Conservation (phyloP, 2,888 invertebrate genomes). For the Callyntrura guangdongensis region DNA sequence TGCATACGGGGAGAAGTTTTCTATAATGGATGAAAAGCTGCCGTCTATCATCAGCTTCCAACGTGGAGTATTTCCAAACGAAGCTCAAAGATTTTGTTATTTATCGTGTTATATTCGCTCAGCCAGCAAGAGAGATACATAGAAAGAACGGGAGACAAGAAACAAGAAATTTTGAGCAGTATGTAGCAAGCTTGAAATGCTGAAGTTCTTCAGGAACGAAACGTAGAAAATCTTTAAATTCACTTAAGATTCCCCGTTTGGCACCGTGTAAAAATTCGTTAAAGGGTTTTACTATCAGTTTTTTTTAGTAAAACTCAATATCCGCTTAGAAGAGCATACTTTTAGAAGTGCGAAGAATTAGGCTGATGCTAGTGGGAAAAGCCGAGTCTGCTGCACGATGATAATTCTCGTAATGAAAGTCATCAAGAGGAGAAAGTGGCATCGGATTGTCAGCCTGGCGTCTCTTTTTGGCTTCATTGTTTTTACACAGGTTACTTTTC, state of each 20-base stretch:
- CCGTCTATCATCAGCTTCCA: background rate
- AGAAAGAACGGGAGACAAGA: background rate
- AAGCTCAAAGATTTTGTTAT: conserved; percentile 19
- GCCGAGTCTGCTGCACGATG: too few species aligned
- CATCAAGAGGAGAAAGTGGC: background rate
- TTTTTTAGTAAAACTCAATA: background rate
- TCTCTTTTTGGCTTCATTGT: background rate
- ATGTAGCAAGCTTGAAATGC: background rate
- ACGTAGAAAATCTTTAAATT: conserved; percentile 15
- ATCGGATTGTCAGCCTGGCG: background rate
- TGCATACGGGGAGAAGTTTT: background rate
- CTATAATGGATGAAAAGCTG: background rate
- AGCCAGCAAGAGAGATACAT: too few species aligned
- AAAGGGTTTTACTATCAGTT: too few species aligned
- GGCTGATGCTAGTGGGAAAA: too few species aligned
- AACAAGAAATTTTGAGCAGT: background rate
- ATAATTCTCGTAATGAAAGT: conserved; percentile 4
- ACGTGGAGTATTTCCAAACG: conserved; percentile 1
- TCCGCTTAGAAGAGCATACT: background rate
- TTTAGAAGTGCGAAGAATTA: background rate
- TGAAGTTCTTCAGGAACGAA: background rate
- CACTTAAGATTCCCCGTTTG: conserved; percentile 22
- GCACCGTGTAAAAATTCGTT: conserved; percentile 20
- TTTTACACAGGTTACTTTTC: background rate
- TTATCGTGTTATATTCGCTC: background rate